phyloP scores from a whole-genome alignment of 1,140 invertebrate species.

The Lucilia sericata region DNA sequence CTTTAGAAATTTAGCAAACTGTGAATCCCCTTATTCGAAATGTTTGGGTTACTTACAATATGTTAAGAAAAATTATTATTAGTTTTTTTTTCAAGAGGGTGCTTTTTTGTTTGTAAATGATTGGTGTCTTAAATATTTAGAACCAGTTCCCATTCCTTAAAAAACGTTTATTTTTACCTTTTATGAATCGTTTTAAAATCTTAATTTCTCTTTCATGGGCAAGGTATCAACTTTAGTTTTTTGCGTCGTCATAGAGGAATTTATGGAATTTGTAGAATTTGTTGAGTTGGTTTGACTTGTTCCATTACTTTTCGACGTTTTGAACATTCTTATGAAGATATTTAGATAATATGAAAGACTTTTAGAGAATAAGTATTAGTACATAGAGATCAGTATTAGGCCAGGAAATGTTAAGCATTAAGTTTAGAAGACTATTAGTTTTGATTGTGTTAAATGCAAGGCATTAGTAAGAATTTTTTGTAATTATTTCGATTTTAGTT shows the following conservation, averaged over 20 bases:
- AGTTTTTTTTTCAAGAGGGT: background rate
- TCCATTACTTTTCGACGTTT: slow-evolving; percentile 36
- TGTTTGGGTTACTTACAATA: background rate
- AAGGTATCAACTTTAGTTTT: slow-evolving; percentile 18
- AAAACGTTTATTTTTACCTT: background rate
- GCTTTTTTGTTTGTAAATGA: background rate
- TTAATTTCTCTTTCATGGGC: slow-evolving; percentile 44
- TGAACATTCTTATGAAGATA: slow-evolving; percentile 1
- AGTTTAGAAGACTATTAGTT: too few species aligned
- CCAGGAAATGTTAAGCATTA: too few species aligned
- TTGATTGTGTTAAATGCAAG: too few species aligned
- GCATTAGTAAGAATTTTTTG: too few species aligned
- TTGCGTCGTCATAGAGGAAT: background rate
- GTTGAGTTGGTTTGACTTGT: slow-evolving; percentile 55
- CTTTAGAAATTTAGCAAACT: too few species aligned
- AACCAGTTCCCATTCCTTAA: background rate
- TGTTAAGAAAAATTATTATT: too few species aligned
- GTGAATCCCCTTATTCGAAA: background rate
- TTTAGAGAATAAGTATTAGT: slow-evolving; percentile 3
- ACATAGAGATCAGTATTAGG: background rate
- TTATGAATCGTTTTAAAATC: slow-evolving; percentile 45
- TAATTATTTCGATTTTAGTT: too few species aligned
- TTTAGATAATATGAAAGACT: slow-evolving; percentile 19
- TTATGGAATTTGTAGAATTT: slow-evolving; percentile 56
- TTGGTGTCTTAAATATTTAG: background rate